Percentiles rank a stretch among this genome's conserved stretches.
phyloP scores from a whole-genome alignment of 2,888 invertebrate genomes.

The Diarsia mendica region DNA sequence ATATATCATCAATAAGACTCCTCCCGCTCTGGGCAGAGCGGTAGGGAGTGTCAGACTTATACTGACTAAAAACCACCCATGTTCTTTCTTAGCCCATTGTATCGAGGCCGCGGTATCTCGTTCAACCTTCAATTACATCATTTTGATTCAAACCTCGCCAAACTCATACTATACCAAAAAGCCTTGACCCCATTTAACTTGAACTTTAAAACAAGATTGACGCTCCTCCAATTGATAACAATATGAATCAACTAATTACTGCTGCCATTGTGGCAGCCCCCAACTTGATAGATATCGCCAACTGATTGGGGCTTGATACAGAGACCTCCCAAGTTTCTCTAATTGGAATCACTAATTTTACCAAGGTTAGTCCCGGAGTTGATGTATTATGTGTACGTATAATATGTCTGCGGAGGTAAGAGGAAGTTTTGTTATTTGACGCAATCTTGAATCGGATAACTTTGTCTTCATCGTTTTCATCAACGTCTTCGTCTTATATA shows the following conservation, averaged over 20 bases:
- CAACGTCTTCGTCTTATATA: neutral
- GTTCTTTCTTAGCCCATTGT: too few relatives aligned
- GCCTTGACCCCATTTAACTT: neutral
- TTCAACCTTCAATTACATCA: neutral
- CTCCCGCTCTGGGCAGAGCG: too few relatives aligned
- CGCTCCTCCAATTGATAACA: slow-evolving; percentile 35
- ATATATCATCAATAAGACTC: too few relatives aligned
- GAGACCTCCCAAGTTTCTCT: slow-evolving; percentile 40
- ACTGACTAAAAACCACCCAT: too few relatives aligned
- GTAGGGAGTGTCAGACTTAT: too few relatives aligned
- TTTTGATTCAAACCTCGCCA: neutral
- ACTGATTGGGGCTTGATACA: slow-evolving; percentile 62
- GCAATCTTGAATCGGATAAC: neutral
- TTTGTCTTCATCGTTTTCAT: neutral
- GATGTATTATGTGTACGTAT: slow-evolving; percentile 22
- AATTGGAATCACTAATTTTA: slow-evolving; percentile 59
- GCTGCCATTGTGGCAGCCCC: slow-evolving; percentile 41
- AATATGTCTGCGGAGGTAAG: slow-evolving; percentile 6
- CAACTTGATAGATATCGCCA: slow-evolving; percentile 51
- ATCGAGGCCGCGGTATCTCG: too few relatives aligned
- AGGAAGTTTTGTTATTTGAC: slow-evolving; percentile 29
- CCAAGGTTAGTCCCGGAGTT: slow-evolving; percentile 44
- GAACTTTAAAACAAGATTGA: slow-evolving; percentile 35
- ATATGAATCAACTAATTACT: slow-evolving; percentile 51
- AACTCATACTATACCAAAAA: neutral